Evolutionary conservation across 1,140 invertebrate species (phyloP).

Genomic region (Drosophila bocki): DNA sequence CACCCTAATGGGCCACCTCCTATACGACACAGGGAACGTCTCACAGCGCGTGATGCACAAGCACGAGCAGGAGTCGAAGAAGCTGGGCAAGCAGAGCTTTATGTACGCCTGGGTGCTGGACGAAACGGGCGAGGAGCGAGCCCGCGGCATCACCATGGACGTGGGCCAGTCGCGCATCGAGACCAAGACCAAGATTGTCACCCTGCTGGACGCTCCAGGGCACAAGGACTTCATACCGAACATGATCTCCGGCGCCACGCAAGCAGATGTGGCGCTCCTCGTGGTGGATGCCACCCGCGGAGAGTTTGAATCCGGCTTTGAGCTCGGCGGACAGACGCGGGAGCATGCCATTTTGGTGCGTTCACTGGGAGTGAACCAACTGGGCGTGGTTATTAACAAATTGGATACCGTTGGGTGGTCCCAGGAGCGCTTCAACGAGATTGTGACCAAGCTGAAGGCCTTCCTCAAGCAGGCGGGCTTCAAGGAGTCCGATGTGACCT

Average conservation of each 20-base stretch:
- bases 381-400: slow-evolving; percentile 95
- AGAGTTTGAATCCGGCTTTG: slow-evolving; percentile 99
- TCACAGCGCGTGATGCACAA: slow-evolving; percentile 97
- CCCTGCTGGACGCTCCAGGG: slow-evolving; percentile 97
- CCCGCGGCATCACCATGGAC: slow-evolving; percentile 96
- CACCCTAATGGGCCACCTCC: slow-evolving; percentile 97
- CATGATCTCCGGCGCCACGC: slow-evolving; percentile 98
- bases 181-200: slow-evolving; percentile 92
- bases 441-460: slow-evolving; percentile 92
- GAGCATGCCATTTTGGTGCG: slow-evolving; percentile 98
- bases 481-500: slow-evolving; percentile 94
- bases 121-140: slow-evolving; percentile 98
- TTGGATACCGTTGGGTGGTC: slow-evolving; percentile 93
- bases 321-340: slow-evolving; percentile 97
- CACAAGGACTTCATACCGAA: slow-evolving; percentile 99
- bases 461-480: slow-evolving; percentile 98
- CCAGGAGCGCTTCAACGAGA: slow-evolving; percentile 93
- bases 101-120: slow-evolving; percentile 99
- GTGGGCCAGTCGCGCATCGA: slow-evolving; percentile 97
- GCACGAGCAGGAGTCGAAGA: slow-evolving; percentile 99
- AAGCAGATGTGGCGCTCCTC: slow-evolving; percentile 98
- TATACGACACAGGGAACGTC: slow-evolving; percentile 96
- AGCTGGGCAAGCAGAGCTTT: slow-evolving; percentile 99
- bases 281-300: slow-evolving; percentile 98
- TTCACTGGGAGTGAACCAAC: slow-evolving; percentile 95